Conservation (phyloP, 2,113 vertebrate species). For the Daubentonia madagascariensis region DNA sequence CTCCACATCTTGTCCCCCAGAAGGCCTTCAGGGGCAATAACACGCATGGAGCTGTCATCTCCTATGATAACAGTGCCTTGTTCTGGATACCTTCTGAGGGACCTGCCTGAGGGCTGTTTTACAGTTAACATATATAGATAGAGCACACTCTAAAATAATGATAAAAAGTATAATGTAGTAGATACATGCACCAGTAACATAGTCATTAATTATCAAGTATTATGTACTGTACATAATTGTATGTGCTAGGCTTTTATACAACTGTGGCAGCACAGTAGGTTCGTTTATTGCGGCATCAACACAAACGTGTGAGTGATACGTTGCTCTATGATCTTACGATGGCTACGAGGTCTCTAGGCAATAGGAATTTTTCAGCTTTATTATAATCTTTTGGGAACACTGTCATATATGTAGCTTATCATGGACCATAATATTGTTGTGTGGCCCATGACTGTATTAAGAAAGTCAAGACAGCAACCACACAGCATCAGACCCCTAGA, state of each 20-base stretch:
- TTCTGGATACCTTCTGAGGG: background rate
- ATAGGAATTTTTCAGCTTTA: background rate
- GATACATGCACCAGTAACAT: background rate
- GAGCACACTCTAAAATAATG: background rate
- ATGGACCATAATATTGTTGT: background rate
- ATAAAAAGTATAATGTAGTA: background rate
- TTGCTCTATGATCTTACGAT: background rate
- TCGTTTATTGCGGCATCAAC: background rate
- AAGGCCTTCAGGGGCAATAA: background rate
- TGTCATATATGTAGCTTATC: background rate
- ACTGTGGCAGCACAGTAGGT: background rate
- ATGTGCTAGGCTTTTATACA: background rate
- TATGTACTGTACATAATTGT: background rate
- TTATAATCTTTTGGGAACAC: background rate
- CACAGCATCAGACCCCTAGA: background rate
- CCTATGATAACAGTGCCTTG: background rate
- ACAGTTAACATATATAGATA: background rate
- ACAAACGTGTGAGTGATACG: background rate
- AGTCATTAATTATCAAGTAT: background rate
- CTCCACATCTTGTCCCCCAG: background rate
- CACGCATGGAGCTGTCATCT: background rate
- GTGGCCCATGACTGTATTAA: background rate
- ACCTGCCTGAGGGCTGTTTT: background rate
- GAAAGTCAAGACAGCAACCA: background rate
- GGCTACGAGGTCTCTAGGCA: background rate